phyloP scores from a whole-genome alignment of 2,797 vertebrate genomes.

The Moxostoma hubbsi region DNA sequence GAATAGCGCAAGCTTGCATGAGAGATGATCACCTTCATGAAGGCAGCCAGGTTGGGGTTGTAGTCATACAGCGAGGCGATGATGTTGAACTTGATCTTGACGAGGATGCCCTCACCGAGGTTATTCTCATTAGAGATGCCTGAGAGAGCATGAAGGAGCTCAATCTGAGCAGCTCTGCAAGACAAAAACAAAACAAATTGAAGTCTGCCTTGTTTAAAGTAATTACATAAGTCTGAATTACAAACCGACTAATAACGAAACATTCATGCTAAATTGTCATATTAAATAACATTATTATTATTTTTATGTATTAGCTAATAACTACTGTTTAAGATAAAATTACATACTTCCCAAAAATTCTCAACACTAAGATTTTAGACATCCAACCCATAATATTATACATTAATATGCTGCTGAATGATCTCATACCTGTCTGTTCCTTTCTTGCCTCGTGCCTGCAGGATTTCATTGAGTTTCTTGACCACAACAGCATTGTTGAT shows the following conservation, averaged over 20 bases:
- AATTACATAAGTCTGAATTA: too few species aligned
- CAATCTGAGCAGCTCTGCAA: slow-evolving; percentile 87
- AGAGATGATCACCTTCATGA: slow-evolving; percentile 85
- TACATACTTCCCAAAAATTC: background rate
- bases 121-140: slow-evolving; percentile 83
- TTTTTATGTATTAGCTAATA: too few species aligned
- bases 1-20: too few species aligned
- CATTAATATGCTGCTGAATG: background rate
- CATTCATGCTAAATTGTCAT: too few species aligned
- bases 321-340: too few species aligned
- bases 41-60: slow-evolving; percentile 90
- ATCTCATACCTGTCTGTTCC: slow-evolving; percentile 88
- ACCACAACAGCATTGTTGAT: slow-evolving; percentile 88
- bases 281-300: too few species aligned
- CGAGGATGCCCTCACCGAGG: slow-evolving; percentile 82
- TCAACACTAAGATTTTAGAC: too few species aligned
- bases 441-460: slow-evolving; percentile 92
- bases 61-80: slow-evolving; percentile 92
- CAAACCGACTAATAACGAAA: too few species aligned
- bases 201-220: too few species aligned
- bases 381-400: too few species aligned
- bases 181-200: background rate
- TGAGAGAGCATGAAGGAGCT: slow-evolving; percentile 84
- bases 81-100: slow-evolving; percentile 95
- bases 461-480: slow-evolving; percentile 92